Evolutionary conservation across 53 echinoderm and acorn worm genomes (phyloP).

Genomic region (Stichopus horrens): DNA sequence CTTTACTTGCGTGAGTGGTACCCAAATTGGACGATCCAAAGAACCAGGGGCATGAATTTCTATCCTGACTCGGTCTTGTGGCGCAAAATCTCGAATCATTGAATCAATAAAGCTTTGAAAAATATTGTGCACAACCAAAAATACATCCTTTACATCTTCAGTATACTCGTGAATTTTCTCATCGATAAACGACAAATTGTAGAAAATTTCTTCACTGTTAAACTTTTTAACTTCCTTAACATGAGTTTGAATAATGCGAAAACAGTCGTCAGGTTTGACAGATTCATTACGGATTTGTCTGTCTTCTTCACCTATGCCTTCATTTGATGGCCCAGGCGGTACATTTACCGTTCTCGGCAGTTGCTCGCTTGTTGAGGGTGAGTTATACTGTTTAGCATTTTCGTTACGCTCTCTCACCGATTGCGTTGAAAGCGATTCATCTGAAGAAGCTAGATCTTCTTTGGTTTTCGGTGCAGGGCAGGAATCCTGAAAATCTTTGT

Average conservation of each 20-base stretch:
- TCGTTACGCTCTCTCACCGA: too few species aligned
- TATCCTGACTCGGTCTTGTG: conserved; percentile 2
- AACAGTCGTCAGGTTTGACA: neutral
- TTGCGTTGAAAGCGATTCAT: too few species aligned
- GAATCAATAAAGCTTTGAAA: conserved; percentile 4
- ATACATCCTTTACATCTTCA: neutral
- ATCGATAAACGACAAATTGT: neutral
- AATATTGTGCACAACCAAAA: neutral
- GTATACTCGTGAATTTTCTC: neutral
- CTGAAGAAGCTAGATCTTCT: too few species aligned
- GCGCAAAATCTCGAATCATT: neutral
- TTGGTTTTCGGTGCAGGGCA: too few species aligned
- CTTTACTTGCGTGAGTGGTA: neutral
- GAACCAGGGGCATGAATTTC: conserved; percentile 18
- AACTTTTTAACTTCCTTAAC: neutral
- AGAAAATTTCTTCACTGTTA: neutral
- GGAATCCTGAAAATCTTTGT: too few species aligned
- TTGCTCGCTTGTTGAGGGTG: too few species aligned
- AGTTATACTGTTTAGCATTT: too few species aligned
- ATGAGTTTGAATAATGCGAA: neutral
- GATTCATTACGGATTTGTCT: neutral
- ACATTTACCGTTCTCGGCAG: too few species aligned
- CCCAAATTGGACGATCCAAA: conserved; percentile 12
- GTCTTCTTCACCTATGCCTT: neutral
- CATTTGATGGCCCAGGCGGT: too few species aligned